Evolutionary conservation across 2,113 vertebrate genomes (phyloP), one percentile per base, ranked within the genome.

Genomic region (Gavialis gangeticus): DNA sequence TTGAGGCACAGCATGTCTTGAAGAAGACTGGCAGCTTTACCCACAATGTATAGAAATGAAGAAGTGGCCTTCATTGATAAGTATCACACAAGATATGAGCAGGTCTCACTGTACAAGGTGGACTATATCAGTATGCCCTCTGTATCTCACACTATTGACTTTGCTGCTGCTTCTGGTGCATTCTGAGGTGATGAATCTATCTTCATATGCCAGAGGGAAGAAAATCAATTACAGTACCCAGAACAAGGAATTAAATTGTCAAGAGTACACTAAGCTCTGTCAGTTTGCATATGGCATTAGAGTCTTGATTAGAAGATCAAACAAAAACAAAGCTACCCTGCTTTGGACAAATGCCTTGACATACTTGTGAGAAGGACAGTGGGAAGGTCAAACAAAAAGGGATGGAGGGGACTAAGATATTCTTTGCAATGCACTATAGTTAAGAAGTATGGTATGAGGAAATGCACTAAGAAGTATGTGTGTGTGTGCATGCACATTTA

Each of bases 171-270:
- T 11, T 1, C 24, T 28, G 13, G 30, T 75, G 57, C 24, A 82
- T 16, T 78, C 46, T 87, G 34, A 82, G 67, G n/a, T 80, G 81
- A 84, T 28, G 22, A 59, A 89, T 83, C 75, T 93, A 93, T 78
- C 28, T 90, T 89, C 59, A 58, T 13, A 58, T 66, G 13, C 37
- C 1, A 2, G 64, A 28, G 89, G 73, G 30, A 60, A 3, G 1
- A 71, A 95, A 94, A 94, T 85, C 59, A 88, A 81, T 92, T 92
- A 54, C 59, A 69, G 37, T 80, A 37, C 4, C 30, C 12, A n/a
- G 80, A 69, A 85, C 2, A 87, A 37, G 71, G 62, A 92, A 90
- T 84, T 84, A 86, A 87, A 90, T 95, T 81, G 30, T 91, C 55
- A 55, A 64, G 3, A 84, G 10, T 86, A 91, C 78, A 77, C 25